Evolutionary conservation across 2,113 vertebrate genomes (phyloP).

Genomic region (sheep (Ovis aries)): DNA sequence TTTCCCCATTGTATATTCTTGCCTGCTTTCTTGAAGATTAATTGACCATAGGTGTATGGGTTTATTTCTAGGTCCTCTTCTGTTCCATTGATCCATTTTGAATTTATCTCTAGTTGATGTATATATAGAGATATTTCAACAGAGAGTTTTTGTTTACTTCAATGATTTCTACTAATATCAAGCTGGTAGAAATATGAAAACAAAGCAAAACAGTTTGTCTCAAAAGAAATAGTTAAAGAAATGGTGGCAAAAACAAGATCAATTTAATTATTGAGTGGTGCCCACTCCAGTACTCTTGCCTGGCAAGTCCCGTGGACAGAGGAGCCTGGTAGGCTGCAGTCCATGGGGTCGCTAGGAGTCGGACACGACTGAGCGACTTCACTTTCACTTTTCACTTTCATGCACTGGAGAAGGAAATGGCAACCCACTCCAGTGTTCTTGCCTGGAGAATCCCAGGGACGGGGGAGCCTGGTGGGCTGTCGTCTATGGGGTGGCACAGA

Average conservation of each 20-base stretch:
- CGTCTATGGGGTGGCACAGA: too few species aligned
- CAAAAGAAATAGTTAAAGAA: not conserved
- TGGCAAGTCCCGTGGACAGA: too few species aligned
- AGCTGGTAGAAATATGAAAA: not conserved
- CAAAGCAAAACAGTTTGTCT: not conserved
- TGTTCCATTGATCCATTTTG: not conserved
- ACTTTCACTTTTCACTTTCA: too few species aligned
- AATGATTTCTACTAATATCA: not conserved
- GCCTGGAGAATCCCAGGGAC: too few species aligned
- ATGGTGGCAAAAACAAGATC: not conserved
- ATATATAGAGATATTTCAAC: not conserved
- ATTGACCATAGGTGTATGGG: not conserved
- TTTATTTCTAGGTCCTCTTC: not conserved
- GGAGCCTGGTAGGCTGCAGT: too few species aligned
- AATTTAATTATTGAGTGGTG: not conserved
- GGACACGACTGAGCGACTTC: too few species aligned
- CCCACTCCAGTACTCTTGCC: too few species aligned
- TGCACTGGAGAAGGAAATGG: too few species aligned
- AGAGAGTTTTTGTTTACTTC: not conserved
- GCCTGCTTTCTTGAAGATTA: not conserved
- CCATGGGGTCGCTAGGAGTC: too few species aligned
- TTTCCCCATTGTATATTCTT: not conserved
- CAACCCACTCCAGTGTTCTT: too few species aligned
- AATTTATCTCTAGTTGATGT: not conserved
- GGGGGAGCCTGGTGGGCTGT: too few species aligned